Percentiles rank a stretch among this genome's conserved stretches.
phyloP scores from a whole-genome alignment of 2,888 invertebrate genomes.

The Zygogramma bicolorata region DNA sequence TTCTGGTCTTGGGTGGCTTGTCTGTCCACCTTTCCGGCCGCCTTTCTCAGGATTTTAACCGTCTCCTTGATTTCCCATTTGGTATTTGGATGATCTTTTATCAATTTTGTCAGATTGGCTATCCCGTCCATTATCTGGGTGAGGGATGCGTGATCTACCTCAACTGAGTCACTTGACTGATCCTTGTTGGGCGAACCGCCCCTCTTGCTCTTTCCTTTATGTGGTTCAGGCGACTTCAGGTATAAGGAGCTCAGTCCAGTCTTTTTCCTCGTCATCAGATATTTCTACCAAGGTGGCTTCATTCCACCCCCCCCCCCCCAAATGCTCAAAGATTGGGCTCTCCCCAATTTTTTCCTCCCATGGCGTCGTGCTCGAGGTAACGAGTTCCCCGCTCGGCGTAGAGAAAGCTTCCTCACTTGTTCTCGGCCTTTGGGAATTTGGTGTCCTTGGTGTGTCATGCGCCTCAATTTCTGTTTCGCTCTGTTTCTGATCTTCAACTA shows the following conservation, averaged over 20 bases:
- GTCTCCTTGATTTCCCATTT: neutral
- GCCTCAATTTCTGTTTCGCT: too few relatives aligned
- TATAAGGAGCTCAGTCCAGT: neutral
- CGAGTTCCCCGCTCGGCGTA: too few relatives aligned
- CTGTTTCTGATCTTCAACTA: too few relatives aligned
- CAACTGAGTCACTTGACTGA: neutral
- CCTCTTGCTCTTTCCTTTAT: neutral
- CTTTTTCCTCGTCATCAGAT: neutral
- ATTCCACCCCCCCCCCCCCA: too few relatives aligned
- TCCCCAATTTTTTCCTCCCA: neutral
- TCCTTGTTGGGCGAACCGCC: neutral
- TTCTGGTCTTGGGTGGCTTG: neutral
- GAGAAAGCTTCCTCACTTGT: too few relatives aligned
- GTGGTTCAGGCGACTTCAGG: neutral
- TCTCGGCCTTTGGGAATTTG: too few relatives aligned
- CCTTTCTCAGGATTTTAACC: neutral
- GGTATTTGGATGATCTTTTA: neutral
- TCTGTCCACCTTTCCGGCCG: neutral
- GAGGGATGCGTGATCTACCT: neutral
- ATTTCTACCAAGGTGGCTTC: neutral
- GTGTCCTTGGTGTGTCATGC: too few relatives aligned
- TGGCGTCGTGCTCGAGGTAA: too few relatives aligned
- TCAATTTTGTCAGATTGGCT: neutral
- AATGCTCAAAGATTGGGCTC: neutral
- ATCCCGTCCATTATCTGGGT: neutral